phyloP scores from a whole-genome alignment of 2,888 invertebrate genomes.

The Andrena chrysosceles region DNA sequence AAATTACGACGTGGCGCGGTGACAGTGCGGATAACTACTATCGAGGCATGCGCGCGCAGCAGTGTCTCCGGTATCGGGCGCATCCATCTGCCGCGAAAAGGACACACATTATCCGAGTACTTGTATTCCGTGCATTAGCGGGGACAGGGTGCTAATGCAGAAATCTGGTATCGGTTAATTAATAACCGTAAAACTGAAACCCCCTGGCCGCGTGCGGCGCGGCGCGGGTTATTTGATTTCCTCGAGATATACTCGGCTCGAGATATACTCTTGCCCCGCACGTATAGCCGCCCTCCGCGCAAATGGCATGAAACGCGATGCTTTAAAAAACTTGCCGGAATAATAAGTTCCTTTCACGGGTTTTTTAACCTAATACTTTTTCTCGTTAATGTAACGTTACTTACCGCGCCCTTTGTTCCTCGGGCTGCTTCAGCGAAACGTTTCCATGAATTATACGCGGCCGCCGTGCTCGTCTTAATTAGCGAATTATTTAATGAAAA shows the following conservation, averaged over 20 bases:
- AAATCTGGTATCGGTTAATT: constrained; percentile 81
- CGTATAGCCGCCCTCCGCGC: constrained; percentile 46
- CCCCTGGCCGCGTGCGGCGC: constrained; percentile 55
- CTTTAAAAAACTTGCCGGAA: constrained; percentile 66
- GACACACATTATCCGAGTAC: constrained; percentile 72
- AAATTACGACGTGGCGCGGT: background rate
- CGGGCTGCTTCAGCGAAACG: constrained; percentile 30
- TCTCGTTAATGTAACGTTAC: constrained; percentile 61
- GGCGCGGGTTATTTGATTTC: constrained; percentile 73
- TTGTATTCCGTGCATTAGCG: constrained; percentile 76
- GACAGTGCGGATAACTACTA: constrained; percentile 48
- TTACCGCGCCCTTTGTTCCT: constrained; percentile 53
- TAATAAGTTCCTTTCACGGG: constrained; percentile 65
- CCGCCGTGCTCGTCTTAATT: constrained; percentile 47
- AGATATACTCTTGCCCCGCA: constrained; percentile 1
- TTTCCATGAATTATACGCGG: constrained; percentile 53
- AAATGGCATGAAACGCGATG: constrained; percentile 71
- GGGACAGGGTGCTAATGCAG: constrained; percentile 78
- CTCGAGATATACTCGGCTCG: constrained; percentile 67
- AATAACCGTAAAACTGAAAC: constrained; percentile 80
- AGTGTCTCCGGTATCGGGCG: constrained; percentile 69
- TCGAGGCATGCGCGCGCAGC: constrained; percentile 46
- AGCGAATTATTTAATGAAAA: constrained; percentile 61
- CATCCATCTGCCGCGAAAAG: constrained; percentile 73
- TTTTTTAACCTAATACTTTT: constrained; percentile 64